These are phyloP conservation scores for Dione juno DNA, from an alignment of 2,888 invertebrate genomes.

Conservation along the genomic window DNA sequence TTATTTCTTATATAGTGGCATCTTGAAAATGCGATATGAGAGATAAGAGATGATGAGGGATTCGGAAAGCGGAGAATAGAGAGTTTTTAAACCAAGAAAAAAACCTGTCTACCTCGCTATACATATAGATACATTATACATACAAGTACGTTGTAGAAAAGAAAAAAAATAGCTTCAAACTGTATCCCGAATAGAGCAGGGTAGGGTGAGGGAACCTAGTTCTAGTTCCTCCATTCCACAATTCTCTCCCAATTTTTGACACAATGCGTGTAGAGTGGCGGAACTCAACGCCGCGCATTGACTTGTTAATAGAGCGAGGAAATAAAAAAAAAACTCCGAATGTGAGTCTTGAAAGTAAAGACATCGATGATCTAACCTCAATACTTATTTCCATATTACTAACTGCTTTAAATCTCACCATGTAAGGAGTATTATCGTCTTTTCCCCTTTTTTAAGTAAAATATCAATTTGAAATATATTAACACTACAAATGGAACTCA, in stretches of 20 bases:
- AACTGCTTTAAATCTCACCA: not conserved
- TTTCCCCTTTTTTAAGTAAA: not conserved
- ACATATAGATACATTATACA: too few relatives aligned
- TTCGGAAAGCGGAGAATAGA: too few relatives aligned
- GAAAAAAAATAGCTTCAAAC: not conserved
- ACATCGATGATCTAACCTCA: not conserved
- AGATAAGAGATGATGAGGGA: too few relatives aligned
- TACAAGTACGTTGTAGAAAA: too few relatives aligned
- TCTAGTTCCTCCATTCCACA: not conserved
- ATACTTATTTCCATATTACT: not conserved
- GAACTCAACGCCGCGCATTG: not conserved
- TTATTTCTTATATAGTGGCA: too few relatives aligned
- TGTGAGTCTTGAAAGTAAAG: not conserved
- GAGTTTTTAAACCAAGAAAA: too few relatives aligned
- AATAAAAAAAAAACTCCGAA: not conserved
- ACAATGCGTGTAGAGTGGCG: not conserved
- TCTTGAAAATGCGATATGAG: too few relatives aligned
- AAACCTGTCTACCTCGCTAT: too few relatives aligned
- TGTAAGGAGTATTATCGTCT: not conserved
- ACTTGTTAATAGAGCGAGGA: not conserved
- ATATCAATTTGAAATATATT: slow-evolving; percentile 4
- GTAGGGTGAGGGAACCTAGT: not conserved
- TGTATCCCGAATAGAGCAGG: not conserved
- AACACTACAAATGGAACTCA: slow-evolving; percentile 29
- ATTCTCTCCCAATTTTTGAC: not conserved